phyloP scores from a whole-genome alignment of 2,113 vertebrate genomes.

The human region DNA sequence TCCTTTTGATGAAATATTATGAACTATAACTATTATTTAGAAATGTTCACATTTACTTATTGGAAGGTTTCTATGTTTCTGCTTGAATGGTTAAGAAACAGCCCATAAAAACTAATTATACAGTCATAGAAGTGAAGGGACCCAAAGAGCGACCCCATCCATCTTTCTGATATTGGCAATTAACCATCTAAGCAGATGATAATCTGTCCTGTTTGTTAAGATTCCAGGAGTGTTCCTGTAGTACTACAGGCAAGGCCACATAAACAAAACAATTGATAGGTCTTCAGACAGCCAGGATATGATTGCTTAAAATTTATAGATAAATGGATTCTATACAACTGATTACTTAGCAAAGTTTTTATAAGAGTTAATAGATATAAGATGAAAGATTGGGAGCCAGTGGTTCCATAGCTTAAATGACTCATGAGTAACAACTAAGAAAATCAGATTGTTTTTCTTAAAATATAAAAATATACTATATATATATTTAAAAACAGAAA shows the following conservation, averaged over 20 bases:
- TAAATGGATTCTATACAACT: slow-evolving; percentile 20
- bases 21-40: neutral
- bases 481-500: neutral
- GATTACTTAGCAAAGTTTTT: neutral
- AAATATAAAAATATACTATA: neutral
- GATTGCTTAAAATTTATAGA: neutral
- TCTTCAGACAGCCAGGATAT: neutral
- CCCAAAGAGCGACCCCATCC: neutral
- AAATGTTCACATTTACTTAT: neutral
- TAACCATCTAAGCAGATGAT: neutral
- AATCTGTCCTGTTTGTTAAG: slow-evolving; percentile 19
- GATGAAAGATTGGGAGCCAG: neutral
- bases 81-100: neutral
- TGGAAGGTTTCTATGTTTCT: neutral
- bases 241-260: neutral
- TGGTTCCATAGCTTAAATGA: neutral
- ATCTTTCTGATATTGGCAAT: neutral
- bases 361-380: neutral
- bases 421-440: neutral
- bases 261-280: neutral
- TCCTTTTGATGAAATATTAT: neutral
- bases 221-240: slow-evolving; percentile 8
- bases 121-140: neutral
- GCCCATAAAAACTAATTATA: neutral
- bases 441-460: slow-evolving; percentile 2